phyloP scores from a whole-genome alignment of 2,797 vertebrate species.

The Leptodactylus fallax region DNA sequence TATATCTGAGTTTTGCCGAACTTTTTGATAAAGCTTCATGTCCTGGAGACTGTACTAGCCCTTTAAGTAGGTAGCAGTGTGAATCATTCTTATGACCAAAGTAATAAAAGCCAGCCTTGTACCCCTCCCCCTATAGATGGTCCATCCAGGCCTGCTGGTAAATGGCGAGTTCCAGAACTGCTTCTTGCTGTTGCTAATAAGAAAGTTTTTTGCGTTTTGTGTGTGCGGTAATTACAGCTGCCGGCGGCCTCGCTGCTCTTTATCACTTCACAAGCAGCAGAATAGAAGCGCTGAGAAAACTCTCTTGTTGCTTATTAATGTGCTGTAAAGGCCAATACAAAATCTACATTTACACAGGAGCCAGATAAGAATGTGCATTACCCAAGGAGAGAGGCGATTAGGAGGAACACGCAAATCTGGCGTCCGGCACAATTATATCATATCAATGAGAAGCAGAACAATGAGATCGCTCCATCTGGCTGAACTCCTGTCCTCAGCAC shows the following conservation, averaged over 20 bases:
- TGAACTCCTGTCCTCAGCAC: neutral
- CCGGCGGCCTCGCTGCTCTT: neutral
- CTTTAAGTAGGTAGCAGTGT: too few relatives aligned
- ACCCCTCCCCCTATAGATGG: neutral
- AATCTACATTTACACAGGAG: slow-evolving; percentile 40
- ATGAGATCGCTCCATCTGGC: neutral
- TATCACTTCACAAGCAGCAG: slow-evolving; percentile 48
- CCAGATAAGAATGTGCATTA: slow-evolving; percentile 32
- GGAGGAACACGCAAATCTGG: neutral
- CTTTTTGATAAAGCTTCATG: neutral
- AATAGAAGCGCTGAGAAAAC: slow-evolving; percentile 17
- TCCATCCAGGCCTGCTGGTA: neutral
- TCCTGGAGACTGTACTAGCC: neutral
- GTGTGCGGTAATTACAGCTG: neutral
- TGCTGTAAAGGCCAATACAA: slow-evolving; percentile 45
- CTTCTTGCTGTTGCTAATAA: neutral
- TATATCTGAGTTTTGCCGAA: neutral
- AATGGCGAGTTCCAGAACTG: neutral
- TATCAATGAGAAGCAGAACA: neutral
- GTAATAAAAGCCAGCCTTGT: neutral
- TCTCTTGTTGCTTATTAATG: slow-evolving; percentile 56
- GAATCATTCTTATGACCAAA: too few relatives aligned
- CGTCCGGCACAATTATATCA: neutral
- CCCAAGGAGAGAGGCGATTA: slow-evolving; percentile 38
- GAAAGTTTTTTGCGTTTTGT: neutral